Percentiles rank a stretch among this genome's conserved stretches.
Evolutionary conservation across 2,888 invertebrate species (phyloP).

Genomic region (Ophion ventricosus): DNA sequence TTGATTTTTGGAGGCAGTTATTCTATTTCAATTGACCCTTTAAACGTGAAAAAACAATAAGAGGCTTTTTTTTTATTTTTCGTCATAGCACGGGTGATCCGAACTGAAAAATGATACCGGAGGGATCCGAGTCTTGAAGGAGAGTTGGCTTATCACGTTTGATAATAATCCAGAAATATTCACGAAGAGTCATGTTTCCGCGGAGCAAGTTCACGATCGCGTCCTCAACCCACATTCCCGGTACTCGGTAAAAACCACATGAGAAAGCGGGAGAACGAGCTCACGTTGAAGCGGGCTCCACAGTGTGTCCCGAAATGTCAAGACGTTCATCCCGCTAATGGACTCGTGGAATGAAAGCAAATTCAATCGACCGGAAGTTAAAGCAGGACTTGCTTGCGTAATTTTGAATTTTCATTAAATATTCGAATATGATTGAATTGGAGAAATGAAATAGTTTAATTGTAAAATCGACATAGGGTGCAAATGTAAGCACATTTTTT

Average conservation of each 20-base stretch:
- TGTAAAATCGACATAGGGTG: background rate
- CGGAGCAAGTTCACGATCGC: constrained; percentile 58
- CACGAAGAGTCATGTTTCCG: background rate
- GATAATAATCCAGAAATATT: background rate
- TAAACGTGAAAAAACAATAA: background rate
- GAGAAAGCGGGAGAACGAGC: constrained; percentile 15
- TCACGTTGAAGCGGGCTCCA: constrained; percentile 2
- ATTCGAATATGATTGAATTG: background rate
- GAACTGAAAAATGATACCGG: background rate
- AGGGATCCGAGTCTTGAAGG: background rate
- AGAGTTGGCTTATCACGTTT: background rate
- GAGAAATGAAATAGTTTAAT: background rate
- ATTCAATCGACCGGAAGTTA: too few species aligned
- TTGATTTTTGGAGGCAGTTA: background rate
- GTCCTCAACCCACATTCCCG: constrained; percentile 59
- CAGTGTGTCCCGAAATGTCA: background rate
- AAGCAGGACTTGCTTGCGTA: too few species aligned
- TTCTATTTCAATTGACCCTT: background rate
- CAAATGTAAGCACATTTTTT: background rate
- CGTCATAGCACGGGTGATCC: background rate
- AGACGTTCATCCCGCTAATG: background rate
- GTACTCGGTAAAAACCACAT: constrained; percentile 5
- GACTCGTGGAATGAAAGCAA: background rate
- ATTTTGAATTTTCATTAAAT: too few species aligned
- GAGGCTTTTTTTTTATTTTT: background rate